Evolutionary conservation across 2,797 vertebrate genomes (phyloP).

Genomic region (Pachyuromys duprasi): DNA sequence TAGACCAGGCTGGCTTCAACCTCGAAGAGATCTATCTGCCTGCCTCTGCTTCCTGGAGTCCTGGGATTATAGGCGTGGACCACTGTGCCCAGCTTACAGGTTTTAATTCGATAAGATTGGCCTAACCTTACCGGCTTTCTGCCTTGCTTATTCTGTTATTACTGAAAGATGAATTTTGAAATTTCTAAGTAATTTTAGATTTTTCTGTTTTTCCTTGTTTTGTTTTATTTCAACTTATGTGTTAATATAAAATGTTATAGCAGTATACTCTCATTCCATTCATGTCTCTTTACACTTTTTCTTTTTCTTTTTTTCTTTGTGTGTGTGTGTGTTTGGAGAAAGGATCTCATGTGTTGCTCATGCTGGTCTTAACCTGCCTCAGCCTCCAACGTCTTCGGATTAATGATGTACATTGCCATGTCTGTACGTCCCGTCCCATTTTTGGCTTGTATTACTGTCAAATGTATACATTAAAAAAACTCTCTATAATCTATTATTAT

Average conservation of each 20-base stretch:
- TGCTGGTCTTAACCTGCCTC: background rate
- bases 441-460: background rate
- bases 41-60: too few species aligned
- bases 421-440: background rate
- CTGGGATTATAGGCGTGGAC: too few species aligned
- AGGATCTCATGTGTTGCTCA: background rate
- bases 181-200: slow-evolving; percentile 3
- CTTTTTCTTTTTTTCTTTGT: background rate
- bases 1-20: too few species aligned
- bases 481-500: background rate
- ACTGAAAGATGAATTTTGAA: slow-evolving; percentile 37
- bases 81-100: background rate
- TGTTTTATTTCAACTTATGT: background rate
- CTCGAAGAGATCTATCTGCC: too few species aligned
- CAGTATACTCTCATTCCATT: background rate
- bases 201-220: background rate
- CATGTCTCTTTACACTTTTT: background rate
- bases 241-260: background rate
- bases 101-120: background rate
- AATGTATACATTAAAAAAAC: slow-evolving; percentile 2
- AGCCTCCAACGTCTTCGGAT: background rate
- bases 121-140: background rate
- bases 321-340: background rate
- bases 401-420: background rate
- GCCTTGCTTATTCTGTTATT: background rate